Evolutionary conservation across 2,888 invertebrate species (phyloP).

Genomic region (Drosophila heteroneura): DNA sequence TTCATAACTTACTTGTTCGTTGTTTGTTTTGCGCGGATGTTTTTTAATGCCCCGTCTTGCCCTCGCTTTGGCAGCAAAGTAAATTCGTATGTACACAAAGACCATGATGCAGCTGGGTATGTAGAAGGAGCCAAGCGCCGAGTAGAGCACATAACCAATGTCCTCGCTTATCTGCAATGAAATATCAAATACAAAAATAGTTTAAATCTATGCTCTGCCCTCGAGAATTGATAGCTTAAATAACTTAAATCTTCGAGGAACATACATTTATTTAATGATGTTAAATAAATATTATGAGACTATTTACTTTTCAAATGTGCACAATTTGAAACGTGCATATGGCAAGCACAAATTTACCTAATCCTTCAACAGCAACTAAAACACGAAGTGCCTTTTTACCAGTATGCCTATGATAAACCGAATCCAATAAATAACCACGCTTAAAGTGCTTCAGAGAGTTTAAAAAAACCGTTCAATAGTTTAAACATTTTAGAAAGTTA

Average conservation of each 20-base stretch:
- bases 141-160: conserved; percentile 98
- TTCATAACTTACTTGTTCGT: conserved; percentile 84
- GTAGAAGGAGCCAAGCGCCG: conserved; percentile 99
- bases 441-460: neutral
- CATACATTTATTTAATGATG: neutral
- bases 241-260: conserved; percentile 9
- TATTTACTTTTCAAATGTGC: neutral
- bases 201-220: conserved; percentile 2
- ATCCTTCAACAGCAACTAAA: neutral
- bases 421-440: neutral
- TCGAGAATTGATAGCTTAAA: conserved; percentile 9
- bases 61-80: conserved; percentile 96
- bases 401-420: neutral
- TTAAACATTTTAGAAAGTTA: neutral
- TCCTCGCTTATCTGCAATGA: conserved; percentile 95
- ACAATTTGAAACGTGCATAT: neutral
- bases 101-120: conserved; percentile 99
- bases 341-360: neutral
- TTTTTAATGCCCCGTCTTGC: conserved; percentile 95
- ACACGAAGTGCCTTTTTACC: neutral
- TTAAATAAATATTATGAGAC: neutral
- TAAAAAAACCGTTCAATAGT: neutral
- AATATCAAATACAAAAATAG: conserved; percentile 14
- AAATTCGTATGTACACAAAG: conserved; percentile 99
- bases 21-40: conserved; percentile 88